Evolutionary conservation across 2,888 invertebrate species (phyloP), one percentile per base, ranked within the genome.

Genomic region (Aquatica leii): DNA sequence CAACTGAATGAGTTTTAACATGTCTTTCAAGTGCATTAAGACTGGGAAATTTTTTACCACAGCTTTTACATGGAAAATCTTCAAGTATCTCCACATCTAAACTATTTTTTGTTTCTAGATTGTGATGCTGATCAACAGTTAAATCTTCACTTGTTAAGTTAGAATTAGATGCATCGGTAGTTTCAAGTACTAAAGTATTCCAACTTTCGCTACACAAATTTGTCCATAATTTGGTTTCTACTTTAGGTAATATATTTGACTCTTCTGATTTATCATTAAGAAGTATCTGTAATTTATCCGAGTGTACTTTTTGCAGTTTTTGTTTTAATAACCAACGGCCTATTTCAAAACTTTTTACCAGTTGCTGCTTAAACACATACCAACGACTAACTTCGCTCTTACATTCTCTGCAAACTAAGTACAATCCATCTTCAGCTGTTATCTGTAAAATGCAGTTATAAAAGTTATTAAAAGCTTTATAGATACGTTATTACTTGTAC

Each of bases 401-500:
- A 31, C 67, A 67, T 8, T 51, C 15, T 15, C 24, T 56, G 12
- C 64, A 64, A n/a, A 64, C 56, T 46, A 63, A 49, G 50, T 58
- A 58, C 14, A 51, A 12, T 1, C 59, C 54, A 35, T 63, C 59
- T 58, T 63, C 59, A 24, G 31, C 20, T 3, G 54, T 31, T 2
- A 63, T 41, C 63, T 63, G 31, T 34, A 56, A 52, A 24, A 24
- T 37, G 11, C 2, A 24, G 24, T 24, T 4, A 24, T 24, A n/a
- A 15, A 9, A 6, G 17, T 34, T 34, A 8, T 34, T 41, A 0
- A 37, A n/a, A n/a, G n/a, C 5, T 41, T n/a, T n/a, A n/a, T n/a
- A n/a, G 15, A 41, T n/a, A 41, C 1, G 14, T 34, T 18, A 15
- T 67, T 65, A 71, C 72, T 65, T 70, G 68, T 20, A 72, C 49